Evolutionary conservation across 2,888 invertebrate species (phyloP), one percentile per base, ranked within the genome.

Genomic region (Tetranychus piercei): DNA sequence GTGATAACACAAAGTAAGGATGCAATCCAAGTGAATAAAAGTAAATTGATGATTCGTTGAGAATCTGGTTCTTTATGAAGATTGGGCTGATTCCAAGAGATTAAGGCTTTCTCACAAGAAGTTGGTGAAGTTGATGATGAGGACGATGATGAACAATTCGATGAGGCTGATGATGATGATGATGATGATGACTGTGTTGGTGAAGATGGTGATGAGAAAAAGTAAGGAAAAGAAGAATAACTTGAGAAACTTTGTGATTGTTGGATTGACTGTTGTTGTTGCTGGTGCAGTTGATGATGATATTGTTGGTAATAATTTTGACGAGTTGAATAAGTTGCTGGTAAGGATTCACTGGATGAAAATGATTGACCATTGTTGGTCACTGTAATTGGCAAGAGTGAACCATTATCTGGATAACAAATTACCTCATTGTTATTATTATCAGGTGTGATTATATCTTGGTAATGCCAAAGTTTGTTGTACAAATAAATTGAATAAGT

Each of bases 341-440:
- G 82, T 65, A 87, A 87, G 1, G 88, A 88, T 11, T 86, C 84
- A 18, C 86, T 86, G 34, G 34, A 34, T 82, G 88, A 88, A 1
- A 15, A 15, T 55, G 9, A 15, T 55, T 55, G 55, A 55, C 55
- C 15, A 55, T 55, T 55, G 69, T 69, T 34, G 69, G 22, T 69
- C 23, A 22, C 69, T 34, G 69, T 34, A 69, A 69, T 22, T 20
- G 69, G 23, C 8, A 69, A 79, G 86, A 86, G 78, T 55, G 55
- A 55, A 9, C 55, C 55, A 55, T 15, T 55, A 55, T 55, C 55
- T 55, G 55, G 15, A 55, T 55, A 55, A 15, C 55, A 55, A 15
- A 15, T 15, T 55, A 15, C 55, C 9, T 15, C 15, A 55, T 55
- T 55, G 55, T 55, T 55, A 55, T 55, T 55, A 55, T 15, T 15